phyloP scores from a whole-genome alignment of 1,140 invertebrate genomes.

The Drosophila bocqueti region DNA sequence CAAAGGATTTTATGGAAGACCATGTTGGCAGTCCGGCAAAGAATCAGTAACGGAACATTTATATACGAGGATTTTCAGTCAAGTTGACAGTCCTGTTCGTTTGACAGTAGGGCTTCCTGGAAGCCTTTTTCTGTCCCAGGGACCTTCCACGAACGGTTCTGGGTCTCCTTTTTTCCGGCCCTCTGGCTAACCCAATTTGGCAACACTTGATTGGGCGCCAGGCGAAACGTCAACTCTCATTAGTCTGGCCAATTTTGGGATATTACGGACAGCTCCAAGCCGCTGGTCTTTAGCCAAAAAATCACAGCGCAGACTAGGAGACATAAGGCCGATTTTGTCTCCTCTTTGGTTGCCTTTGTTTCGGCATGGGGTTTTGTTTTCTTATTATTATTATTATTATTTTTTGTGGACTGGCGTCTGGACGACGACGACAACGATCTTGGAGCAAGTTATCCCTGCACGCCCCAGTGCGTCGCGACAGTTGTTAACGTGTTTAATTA shows the following conservation, averaged over 20 bases:
- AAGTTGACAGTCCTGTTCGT: slow-evolving; percentile 53
- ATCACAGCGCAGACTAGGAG: slow-evolving; percentile 52
- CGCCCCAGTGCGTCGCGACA: slow-evolving; percentile 76
- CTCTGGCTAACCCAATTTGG: slow-evolving; percentile 71
- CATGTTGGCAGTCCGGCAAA: not conserved
- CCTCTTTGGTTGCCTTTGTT: slow-evolving; percentile 12
- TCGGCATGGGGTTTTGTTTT: not conserved
- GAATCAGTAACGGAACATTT: slow-evolving; percentile 1
- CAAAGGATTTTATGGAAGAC: not conserved
- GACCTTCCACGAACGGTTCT: slow-evolving; percentile 63
- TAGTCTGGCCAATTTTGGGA: slow-evolving; percentile 51
- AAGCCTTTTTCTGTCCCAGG: slow-evolving; percentile 39
- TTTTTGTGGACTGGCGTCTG: slow-evolving; percentile 58
- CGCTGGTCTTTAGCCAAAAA: slow-evolving; percentile 82
- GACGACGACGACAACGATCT: slow-evolving; percentile 66
- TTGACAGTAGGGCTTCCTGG: slow-evolving; percentile 60
- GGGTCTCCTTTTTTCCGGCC: slow-evolving; percentile 19
- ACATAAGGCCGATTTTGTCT: slow-evolving; percentile 29
- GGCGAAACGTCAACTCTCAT: slow-evolving; percentile 71
- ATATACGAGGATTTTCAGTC: slow-evolving; percentile 1
- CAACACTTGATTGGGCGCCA: slow-evolving; percentile 85
- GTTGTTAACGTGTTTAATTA: slow-evolving; percentile 84
- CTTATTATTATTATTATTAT: slow-evolving; percentile 5
- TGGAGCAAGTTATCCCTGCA: slow-evolving; percentile 77
- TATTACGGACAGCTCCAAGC: slow-evolving; percentile 77